phyloP scores from a whole-genome alignment of 53 echinoderm and acorn worm genomes.

The Holothuria scabra region DNA sequence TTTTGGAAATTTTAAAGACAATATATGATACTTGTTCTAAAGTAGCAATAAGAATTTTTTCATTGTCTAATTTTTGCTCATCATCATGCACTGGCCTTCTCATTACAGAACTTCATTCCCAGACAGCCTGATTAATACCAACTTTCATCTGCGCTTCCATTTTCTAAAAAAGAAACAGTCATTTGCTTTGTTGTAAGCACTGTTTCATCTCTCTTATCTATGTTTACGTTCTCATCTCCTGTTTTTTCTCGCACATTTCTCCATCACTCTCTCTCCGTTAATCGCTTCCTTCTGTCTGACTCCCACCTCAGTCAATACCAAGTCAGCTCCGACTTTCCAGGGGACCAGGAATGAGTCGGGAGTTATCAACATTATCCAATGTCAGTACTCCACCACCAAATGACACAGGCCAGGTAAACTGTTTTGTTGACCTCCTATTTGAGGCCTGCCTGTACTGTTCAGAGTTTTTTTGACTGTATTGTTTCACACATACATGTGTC shows the following conservation, averaged over 20 bases:
- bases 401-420: slow-evolving; percentile 46
- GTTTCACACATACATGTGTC: no score
- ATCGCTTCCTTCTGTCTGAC: slow-evolving; percentile 17
- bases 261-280: slow-evolving; percentile 35
- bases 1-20: no score
- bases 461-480: slow-evolving; percentile 17
- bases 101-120: no score
- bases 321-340: slow-evolving; percentile 50
- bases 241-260: slow-evolving; percentile 42
- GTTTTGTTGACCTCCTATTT: not conserved
- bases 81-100: no score
- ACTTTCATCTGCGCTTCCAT: no score
- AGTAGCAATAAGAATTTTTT: no score
- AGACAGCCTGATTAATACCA: no score
- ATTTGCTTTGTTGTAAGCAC: no score
- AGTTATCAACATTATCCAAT: slow-evolving; percentile 44
- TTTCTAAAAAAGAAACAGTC: no score
- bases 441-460: slow-evolving; percentile 26
- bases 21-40: no score
- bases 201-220: slow-evolving; percentile 5
- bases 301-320: slow-evolving; percentile 50
- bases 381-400: slow-evolving; percentile 44
- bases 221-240: slow-evolving; percentile 38
- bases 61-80: no score
- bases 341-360: slow-evolving; percentile 34